phyloP scores from a whole-genome alignment of 2,888 invertebrate genomes.

The Cheilosia pagana region DNA sequence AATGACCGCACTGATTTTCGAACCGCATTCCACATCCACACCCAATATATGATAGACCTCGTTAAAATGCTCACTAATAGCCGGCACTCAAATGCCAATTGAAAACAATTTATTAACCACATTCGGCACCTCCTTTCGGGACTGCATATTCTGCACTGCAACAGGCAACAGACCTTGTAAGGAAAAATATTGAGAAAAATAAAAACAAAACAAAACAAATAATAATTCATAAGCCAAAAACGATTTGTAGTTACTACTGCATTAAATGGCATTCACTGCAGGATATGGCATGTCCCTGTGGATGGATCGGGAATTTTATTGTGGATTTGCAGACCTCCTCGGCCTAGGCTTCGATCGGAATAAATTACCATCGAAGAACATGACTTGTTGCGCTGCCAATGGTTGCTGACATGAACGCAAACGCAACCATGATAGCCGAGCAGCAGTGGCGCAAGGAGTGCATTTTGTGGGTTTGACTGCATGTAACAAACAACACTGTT shows the following conservation, averaged over 20 bases:
- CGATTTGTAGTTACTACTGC: conserved; percentile 70
- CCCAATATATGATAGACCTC: conserved; percentile 28
- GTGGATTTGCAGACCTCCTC: conserved; percentile 50
- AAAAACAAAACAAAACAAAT: neutral
- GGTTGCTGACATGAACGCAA: conserved; percentile 71
- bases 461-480: conserved; percentile 55
- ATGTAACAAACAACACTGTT: conserved; percentile 57
- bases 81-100: conserved; percentile 57
- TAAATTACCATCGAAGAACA: conserved; percentile 70
- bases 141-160: neutral
- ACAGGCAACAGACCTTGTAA: conserved; percentile 40
- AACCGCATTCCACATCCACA: conserved; percentile 22
- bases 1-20: conserved; percentile 1
- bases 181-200: neutral
- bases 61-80: conserved; percentile 57
- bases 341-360: conserved; percentile 54
- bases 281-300: conserved; percentile 49
- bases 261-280: conserved; percentile 61
- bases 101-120: conserved; percentile 65
- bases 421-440: conserved; percentile 55
- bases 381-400: conserved; percentile 73
- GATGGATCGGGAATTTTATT: conserved; percentile 48
- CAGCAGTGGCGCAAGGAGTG: conserved; percentile 5
- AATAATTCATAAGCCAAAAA: conserved; percentile 28
- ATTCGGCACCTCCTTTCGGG: conserved; percentile 30